phyloP scores from a whole-genome alignment of 2,113 vertebrate species.

The Lophotis ruficrista region DNA sequence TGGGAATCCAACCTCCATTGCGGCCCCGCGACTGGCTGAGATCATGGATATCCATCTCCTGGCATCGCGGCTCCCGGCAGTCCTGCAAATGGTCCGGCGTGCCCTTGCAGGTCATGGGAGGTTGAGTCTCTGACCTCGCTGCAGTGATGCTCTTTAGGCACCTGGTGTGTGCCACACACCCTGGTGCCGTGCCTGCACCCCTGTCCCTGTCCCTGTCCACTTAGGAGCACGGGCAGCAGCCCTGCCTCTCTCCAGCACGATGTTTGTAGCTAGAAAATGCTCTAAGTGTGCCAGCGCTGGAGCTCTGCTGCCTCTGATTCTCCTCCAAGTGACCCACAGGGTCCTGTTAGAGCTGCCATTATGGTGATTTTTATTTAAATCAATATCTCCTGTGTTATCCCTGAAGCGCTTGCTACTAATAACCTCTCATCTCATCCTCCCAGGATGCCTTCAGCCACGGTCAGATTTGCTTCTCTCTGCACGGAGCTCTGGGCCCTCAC shows the following conservation, averaged over 20 bases:
- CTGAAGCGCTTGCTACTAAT: background rate
- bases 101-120: fast-evolving
- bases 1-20: background rate
- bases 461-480: background rate
- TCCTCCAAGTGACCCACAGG: conserved; percentile 14
- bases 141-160: background rate
- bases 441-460: background rate
- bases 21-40: background rate
- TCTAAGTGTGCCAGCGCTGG: background rate
- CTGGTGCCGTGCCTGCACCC: background rate
- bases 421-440: conserved; percentile 12
- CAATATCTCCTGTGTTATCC: background rate
- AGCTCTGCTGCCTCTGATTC: background rate
- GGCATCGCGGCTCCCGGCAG: background rate
- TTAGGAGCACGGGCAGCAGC: background rate
- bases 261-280: background rate
- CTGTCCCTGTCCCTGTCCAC: background rate
- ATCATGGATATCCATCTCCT: background rate
- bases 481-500: fast-evolving
- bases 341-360: background rate
- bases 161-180: fast-evolving
- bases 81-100: fast-evolving
- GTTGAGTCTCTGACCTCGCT: background rate
- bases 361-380: conserved; percentile 44
- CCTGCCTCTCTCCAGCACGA: background rate